Evolutionary conservation across 2,113 vertebrate species (phyloP).

Genomic region (Rhinogobius similis): DNA sequence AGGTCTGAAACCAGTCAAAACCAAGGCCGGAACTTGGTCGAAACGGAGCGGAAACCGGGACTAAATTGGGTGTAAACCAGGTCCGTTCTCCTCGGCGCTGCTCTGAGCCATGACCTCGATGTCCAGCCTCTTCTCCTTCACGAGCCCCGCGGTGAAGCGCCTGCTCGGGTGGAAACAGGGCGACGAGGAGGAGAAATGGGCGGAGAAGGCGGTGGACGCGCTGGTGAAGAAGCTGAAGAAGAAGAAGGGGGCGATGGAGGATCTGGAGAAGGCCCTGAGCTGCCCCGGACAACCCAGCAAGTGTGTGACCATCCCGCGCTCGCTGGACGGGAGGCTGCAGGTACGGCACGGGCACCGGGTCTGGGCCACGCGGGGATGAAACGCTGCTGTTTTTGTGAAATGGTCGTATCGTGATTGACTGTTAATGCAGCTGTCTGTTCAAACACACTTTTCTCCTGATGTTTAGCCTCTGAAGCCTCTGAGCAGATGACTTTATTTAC

Average conservation of each 20-base stretch:
- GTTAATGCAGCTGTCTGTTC: too few relatives aligned
- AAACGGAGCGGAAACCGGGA: background rate
- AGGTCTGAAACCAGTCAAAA: too few relatives aligned
- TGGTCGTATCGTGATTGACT: too few relatives aligned
- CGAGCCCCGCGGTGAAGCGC: constrained; percentile 97
- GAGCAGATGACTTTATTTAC: too few relatives aligned
- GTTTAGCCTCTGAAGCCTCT: too few relatives aligned
- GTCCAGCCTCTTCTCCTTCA: constrained; percentile 99
- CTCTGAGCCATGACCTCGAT: constrained; percentile 81
- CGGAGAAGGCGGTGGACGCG: constrained; percentile 96
- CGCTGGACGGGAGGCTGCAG: constrained; percentile 90
- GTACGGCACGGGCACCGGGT: background rate
- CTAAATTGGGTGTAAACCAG: background rate
- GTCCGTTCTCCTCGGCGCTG: background rate
- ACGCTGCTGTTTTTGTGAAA: too few relatives aligned
- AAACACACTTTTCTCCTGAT: too few relatives aligned
- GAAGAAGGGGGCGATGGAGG: constrained; percentile 99
- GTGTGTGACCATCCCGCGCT: constrained; percentile 96
- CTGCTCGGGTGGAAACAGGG: constrained; percentile 99
- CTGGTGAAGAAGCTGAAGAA: constrained; percentile 98
- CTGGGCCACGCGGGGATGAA: too few relatives aligned
- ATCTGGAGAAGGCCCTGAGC: constrained; percentile 97
- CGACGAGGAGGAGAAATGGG: constrained; percentile 99
- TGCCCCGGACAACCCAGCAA: constrained; percentile 97
- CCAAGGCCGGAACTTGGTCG: too few relatives aligned